Percentiles rank a stretch among this genome's conserved stretches.
phyloP scores from a whole-genome alignment of 2,113 vertebrate genomes.

The Aldabrachelys gigantea region DNA sequence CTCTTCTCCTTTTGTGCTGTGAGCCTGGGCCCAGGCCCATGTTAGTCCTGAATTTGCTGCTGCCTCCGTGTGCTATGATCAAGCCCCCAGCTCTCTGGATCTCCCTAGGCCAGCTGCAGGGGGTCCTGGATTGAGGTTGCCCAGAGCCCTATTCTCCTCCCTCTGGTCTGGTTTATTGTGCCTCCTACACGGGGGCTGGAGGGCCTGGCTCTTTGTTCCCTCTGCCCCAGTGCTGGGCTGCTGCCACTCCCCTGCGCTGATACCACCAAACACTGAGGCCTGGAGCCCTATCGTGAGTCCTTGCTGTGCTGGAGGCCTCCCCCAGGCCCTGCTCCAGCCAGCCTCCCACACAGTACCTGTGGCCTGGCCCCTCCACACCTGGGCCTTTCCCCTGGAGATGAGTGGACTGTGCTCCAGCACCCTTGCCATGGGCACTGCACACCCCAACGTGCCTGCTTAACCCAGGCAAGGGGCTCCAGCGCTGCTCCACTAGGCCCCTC shows the following conservation, averaged over 20 bases:
- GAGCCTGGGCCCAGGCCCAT: not conserved
- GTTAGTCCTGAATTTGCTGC: not conserved
- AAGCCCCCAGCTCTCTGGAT: too few species aligned
- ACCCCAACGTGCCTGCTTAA: not conserved
- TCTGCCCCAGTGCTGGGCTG: too few species aligned
- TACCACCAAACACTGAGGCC: too few species aligned
- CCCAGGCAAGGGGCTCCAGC: not conserved
- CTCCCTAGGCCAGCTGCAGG: not conserved
- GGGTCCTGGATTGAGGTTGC: too few species aligned
- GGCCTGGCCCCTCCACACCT: too few species aligned
- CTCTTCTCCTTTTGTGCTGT: not conserved
- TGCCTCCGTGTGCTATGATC: not conserved
- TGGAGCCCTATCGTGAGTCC: not conserved
- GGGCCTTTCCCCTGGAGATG: not conserved
- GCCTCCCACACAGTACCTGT: accelerated
- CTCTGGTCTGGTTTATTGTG: not conserved
- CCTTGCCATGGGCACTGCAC: not conserved
- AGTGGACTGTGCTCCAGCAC: not conserved
- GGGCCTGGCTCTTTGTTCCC: too few species aligned
- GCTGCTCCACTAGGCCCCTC: too few species aligned
- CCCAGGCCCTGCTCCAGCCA: not conserved
- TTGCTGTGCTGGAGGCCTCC: not conserved
- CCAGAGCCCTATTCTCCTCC: not conserved
- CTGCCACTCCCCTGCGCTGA: not conserved
- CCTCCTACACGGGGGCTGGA: too few species aligned